A percentile compares a stretch with the other conserved stretches of the same genome.
phyloP scores from a whole-genome alignment of 2,888 invertebrate genomes.

The Geophilus truncorum region DNA sequence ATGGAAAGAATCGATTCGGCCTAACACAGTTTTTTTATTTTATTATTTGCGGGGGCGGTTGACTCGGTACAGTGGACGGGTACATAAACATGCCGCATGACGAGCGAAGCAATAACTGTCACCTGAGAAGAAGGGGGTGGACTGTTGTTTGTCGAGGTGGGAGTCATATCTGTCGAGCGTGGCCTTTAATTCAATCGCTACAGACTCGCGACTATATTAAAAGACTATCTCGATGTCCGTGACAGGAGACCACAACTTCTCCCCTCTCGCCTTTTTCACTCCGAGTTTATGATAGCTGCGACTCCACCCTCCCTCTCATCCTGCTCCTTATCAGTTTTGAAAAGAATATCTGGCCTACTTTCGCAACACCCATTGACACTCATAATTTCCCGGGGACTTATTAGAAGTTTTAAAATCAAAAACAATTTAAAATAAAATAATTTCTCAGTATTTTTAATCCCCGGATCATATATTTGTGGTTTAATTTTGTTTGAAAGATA shows the following conservation, averaged over 20 bases:
- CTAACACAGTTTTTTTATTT: neutral
- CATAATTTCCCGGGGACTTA: no score
- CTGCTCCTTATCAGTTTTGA: neutral
- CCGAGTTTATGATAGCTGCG: conserved; percentile 3
- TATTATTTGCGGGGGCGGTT: neutral
- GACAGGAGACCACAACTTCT: conserved; percentile 17
- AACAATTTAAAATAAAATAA: no score
- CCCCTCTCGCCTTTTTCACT: neutral
- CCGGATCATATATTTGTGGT: no score
- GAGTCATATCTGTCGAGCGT: conserved; percentile 24
- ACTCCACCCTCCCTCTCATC: conserved; percentile 4
- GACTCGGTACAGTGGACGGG: neutral
- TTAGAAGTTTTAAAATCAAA: no score
- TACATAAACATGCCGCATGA: conserved; percentile 14
- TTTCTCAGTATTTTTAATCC: no score
- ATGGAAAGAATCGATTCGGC: neutral
- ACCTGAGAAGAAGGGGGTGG: conserved; percentile 15
- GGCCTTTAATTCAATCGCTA: conserved; percentile 25
- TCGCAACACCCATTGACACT: no score
- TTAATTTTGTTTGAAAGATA: conserved; percentile 7
- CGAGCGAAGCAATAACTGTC: conserved; percentile 19
- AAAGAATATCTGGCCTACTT: no score
- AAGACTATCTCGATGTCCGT: conserved; percentile 24
- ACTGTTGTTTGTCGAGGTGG: conserved; percentile 18
- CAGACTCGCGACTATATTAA: conserved; percentile 25